A percentile compares a stretch with the other conserved stretches of the same genome.
Conservation (phyloP, 2,888 invertebrate species). For the Metalampra italica region DNA sequence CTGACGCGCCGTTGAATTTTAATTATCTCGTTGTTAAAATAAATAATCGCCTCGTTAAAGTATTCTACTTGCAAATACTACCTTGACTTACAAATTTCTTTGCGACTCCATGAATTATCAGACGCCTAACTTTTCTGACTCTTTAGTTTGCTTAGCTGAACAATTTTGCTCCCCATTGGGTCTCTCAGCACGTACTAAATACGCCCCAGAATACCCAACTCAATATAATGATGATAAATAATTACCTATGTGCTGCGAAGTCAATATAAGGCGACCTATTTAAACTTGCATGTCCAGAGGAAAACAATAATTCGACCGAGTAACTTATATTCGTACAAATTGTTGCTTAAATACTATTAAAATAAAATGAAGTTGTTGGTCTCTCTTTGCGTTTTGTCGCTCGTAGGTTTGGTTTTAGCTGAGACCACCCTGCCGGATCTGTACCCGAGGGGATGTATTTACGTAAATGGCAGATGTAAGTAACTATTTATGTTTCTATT, state of each 20-base stretch:
- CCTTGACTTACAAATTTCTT: too few relatives aligned
- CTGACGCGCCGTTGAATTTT: too few relatives aligned
- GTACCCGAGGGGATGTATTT: slow-evolving; percentile 39
- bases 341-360: slow-evolving; percentile 5
- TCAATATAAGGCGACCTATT: neutral
- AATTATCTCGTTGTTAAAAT: too few relatives aligned
- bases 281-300: neutral
- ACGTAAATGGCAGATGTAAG: slow-evolving; percentile 42
- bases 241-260: too few relatives aligned
- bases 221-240: too few relatives aligned
- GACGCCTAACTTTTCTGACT: too few relatives aligned
- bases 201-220: too few relatives aligned
- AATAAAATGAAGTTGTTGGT: slow-evolving; percentile 31
- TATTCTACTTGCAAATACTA: neutral
- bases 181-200: too few relatives aligned
- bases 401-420: slow-evolving; percentile 24
- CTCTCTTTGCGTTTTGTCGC: slow-evolving; percentile 16
- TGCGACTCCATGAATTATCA: too few relatives aligned
- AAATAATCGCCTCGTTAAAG: neutral
- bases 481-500: slow-evolving; percentile 9
- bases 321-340: slow-evolving; percentile 9
- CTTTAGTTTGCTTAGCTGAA: too few relatives aligned
- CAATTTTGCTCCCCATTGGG: too few relatives aligned
- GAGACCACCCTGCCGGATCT: slow-evolving; percentile 17
- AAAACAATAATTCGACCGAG: neutral